phyloP scores from a whole-genome alignment of 1,140 invertebrate species.

The Littorina saxatilis region DNA sequence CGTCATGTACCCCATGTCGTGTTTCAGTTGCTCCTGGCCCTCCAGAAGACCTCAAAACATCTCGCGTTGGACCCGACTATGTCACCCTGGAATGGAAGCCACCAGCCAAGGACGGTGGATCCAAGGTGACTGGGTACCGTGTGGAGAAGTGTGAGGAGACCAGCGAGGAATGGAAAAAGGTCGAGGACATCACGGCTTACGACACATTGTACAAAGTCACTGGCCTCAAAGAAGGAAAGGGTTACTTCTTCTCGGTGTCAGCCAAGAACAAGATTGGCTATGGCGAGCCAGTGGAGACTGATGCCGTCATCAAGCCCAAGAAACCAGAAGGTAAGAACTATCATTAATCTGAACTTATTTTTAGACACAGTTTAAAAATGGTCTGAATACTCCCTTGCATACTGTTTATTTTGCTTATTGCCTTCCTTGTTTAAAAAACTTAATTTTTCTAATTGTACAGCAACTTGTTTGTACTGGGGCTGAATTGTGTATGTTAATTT shows the following conservation, averaged over 20 bases:
- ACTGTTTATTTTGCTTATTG: too few species aligned
- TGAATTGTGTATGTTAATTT: too few species aligned
- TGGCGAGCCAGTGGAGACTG: slow-evolving; percentile 90
- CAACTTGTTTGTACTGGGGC: too few species aligned
- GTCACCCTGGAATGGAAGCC: slow-evolving; percentile 95
- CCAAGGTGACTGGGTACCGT: slow-evolving; percentile 82
- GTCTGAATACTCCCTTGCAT: too few species aligned
- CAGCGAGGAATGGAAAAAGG: slow-evolving; percentile 54
- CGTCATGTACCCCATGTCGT: too few species aligned
- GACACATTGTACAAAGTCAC: slow-evolving; percentile 86
- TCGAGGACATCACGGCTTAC: slow-evolving; percentile 55
- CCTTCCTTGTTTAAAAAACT: too few species aligned
- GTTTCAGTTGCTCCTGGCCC: slow-evolving; percentile 90
- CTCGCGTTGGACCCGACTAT: slow-evolving; percentile 94
- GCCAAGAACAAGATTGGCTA: slow-evolving; percentile 98
- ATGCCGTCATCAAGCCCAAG: slow-evolving; percentile 83
- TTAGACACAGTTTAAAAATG: too few species aligned
- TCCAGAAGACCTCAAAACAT: slow-evolving; percentile 93
- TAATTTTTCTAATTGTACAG: too few species aligned
- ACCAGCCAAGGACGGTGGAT: slow-evolving; percentile 93
- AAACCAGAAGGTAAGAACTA: slow-evolving; percentile 29
- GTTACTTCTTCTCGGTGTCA: slow-evolving; percentile 96
- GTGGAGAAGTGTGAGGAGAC: slow-evolving; percentile 69
- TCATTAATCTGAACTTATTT: too few species aligned
- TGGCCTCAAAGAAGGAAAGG: slow-evolving; percentile 90